A percentile compares a stretch with the other conserved stretches of the same genome.
These are phyloP conservation scores for Tupaia tana DNA, from an alignment of 2,113 vertebrate genomes.

Conservation along the genomic window DNA sequence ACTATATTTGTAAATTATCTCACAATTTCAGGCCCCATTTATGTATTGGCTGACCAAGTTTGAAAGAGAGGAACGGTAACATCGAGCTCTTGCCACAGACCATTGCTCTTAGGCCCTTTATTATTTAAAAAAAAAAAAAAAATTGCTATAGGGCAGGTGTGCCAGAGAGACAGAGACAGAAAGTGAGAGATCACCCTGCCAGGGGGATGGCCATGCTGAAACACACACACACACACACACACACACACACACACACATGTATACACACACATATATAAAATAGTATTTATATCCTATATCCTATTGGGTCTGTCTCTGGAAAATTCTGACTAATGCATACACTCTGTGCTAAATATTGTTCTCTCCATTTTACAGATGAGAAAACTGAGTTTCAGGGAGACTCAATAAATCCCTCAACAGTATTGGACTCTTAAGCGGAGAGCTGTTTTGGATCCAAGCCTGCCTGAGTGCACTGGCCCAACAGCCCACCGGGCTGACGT, in stretches of 20 bases:
- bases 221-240: too few species aligned
- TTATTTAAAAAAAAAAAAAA: too few species aligned
- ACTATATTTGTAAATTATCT: background rate
- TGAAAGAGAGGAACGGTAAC: background rate
- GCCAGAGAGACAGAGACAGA: too few species aligned
- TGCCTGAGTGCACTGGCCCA: background rate
- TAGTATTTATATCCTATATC: background rate
- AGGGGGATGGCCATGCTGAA: too few species aligned
- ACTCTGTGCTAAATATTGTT: background rate
- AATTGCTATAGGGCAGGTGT: too few species aligned
- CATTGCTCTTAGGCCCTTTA: background rate
- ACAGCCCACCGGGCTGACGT: too few species aligned
- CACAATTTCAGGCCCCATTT: too few species aligned
- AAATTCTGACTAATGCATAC: background rate
- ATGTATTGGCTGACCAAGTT: background rate
- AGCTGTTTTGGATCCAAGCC: background rate
- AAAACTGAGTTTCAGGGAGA: background rate
- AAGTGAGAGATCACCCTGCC: too few species aligned
- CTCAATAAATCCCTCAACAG: background rate
- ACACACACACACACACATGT: too few species aligned
- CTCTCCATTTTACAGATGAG: background rate
- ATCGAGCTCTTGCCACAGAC: fast-evolving
- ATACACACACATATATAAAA: too few species aligned
- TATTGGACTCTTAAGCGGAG: background rate
- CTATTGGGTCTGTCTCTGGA: background rate